Percentiles rank a stretch among this genome's conserved stretches.
phyloP scores from a whole-genome alignment of 2,888 invertebrate species.

The Drosophila tripunctata region DNA sequence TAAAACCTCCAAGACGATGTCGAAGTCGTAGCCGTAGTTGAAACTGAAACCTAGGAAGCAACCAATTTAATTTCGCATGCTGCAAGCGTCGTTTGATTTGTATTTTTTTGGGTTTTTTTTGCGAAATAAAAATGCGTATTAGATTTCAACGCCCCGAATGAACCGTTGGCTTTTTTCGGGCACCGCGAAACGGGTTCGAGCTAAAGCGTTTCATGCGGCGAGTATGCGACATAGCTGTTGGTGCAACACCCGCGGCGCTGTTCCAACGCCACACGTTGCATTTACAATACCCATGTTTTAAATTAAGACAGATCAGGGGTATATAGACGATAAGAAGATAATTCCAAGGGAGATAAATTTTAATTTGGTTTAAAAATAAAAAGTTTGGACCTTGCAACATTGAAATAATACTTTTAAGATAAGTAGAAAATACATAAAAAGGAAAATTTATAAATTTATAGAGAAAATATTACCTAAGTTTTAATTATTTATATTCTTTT shows the following conservation, averaged over 20 bases:
- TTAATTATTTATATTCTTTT: no score
- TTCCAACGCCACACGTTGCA: slow-evolving; percentile 46
- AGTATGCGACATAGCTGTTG: slow-evolving; percentile 35
- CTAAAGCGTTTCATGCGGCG: slow-evolving; percentile 18
- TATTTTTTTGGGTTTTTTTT: slow-evolving; percentile 23
- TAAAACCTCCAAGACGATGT: background rate
- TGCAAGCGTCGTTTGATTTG: slow-evolving; percentile 17
- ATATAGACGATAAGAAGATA: background rate
- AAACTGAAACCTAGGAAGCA: slow-evolving; percentile 52
- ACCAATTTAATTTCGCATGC: slow-evolving; percentile 49
- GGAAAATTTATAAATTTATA: no score
- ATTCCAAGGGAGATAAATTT: no score
- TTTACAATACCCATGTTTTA: slow-evolving; percentile 1
- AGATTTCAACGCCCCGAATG: slow-evolving; percentile 58
- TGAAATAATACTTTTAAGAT: no score
- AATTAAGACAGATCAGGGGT: background rate
- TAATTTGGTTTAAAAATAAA: background rate
- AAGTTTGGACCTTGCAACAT: no score
- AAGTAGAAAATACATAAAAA: no score
- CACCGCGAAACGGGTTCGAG: slow-evolving; percentile 56
- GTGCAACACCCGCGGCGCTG: slow-evolving; percentile 66
- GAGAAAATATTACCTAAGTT: no score
- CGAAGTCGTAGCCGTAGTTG: background rate
- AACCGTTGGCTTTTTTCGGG: slow-evolving; percentile 25
- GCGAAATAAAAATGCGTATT: slow-evolving; percentile 62